These are phyloP conservation scores for Coluber constrictor DNA, from an alignment of 2,797 vertebrate species.

Conservation along the genomic window DNA sequence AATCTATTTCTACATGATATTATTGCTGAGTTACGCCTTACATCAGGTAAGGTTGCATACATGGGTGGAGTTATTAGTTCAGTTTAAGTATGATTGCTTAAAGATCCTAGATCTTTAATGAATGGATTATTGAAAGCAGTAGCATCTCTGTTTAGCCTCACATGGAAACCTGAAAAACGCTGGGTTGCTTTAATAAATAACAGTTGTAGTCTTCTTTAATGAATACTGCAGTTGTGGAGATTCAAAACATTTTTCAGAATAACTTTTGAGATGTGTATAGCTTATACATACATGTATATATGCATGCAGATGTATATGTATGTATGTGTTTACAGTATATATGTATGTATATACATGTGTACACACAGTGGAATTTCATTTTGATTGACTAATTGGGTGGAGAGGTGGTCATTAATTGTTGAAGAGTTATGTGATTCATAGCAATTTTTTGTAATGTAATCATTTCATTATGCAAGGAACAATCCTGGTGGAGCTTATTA, in stretches of 20 bases:
- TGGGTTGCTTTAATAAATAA: background rate
- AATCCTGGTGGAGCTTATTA: background rate
- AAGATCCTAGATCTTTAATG: background rate
- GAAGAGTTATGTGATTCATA: background rate
- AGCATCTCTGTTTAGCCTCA: background rate
- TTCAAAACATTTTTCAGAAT: background rate
- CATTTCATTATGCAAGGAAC: background rate
- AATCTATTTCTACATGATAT: constrained; percentile 83
- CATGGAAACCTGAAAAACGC: background rate
- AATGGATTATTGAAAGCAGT: background rate
- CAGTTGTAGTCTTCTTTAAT: background rate
- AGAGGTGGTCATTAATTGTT: background rate
- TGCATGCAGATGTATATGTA: background rate
- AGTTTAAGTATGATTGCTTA: background rate
- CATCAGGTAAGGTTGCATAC: constrained; percentile 82
- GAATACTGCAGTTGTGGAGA: background rate
- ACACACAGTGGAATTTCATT: background rate
- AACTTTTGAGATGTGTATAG: background rate
- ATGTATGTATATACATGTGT: background rate
- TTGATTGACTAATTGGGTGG: background rate
- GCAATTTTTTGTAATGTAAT: background rate
- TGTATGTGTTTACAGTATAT: background rate
- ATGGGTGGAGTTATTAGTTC: background rate
- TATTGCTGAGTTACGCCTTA: constrained; percentile 89
- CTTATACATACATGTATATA: background rate